Evolutionary conservation across 1,140 invertebrate species (phyloP), one percentile per base, ranked within the genome.

Genomic region (Parasteatoda tepidariorum): DNA sequence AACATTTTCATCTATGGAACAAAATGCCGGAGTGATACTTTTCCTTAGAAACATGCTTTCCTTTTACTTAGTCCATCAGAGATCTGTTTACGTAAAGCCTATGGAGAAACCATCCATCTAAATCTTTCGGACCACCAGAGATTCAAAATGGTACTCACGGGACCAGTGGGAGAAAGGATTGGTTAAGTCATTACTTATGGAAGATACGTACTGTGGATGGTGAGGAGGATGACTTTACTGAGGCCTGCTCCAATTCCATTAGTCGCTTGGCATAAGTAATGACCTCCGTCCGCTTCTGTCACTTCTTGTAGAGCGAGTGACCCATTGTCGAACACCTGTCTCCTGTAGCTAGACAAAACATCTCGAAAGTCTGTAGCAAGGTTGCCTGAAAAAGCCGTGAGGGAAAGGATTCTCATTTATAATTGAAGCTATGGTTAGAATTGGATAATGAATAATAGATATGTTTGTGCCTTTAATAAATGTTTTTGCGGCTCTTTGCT

Each of bases 191-290:
- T 30, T 11, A 66, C 31, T 73, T 2, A 48, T 4, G 34, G 26
- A 34, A 54, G 62, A 68, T 54, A 86, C 89, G 88, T 88, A 92
- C 91, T 90, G 84, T 91, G 90, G 13, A 92, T 91, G 9, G 87
- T 88, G n/a, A 92, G 88, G 76, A 88, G 88, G n/a, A 92, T 88
- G 28, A 91, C 89, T 88, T 92, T 91, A 85, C 91, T 92, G 18
- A 99, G 91, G 87, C 96, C 96, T 84, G 95, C 95, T 66, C 97
- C 97, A 87, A 99, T 97, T 85, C 96, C 96, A 90, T 99, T 99
- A 33, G 95, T 95, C 57, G 97, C 96, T 90, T 98, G 96, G 88
- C 97, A 99, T 31, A 98, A 90, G 86, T 92, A 92, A 82, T 89
- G 89, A 3, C 94, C 95, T 1, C 93, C 92, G 88, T 91, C 90